Evolutionary conservation across 2,113 vertebrate species (phyloP).

Genomic region (Gopherus flavomarginatus): DNA sequence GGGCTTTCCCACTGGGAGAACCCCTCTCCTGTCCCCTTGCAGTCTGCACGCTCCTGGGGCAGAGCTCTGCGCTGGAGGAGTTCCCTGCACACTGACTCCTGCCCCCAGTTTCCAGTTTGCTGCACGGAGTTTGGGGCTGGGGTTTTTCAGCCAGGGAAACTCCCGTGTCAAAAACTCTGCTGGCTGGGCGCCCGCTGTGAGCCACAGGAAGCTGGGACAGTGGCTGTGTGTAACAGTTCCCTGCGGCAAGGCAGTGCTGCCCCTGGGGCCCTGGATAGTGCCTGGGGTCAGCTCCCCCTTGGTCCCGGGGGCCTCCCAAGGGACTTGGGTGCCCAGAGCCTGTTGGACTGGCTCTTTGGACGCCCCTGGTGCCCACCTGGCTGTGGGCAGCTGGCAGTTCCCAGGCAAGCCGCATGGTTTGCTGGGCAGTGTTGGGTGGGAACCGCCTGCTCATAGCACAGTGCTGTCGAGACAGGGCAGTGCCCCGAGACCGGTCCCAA

Average conservation of each 20-base stretch:
- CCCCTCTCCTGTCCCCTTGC: neutral
- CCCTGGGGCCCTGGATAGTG: neutral
- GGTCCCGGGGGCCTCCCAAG: neutral
- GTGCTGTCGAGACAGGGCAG: no score
- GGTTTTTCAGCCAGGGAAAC: neutral
- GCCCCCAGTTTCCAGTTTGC: neutral
- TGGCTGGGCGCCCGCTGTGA: neutral
- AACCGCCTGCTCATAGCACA: neutral
- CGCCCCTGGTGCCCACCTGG: neutral
- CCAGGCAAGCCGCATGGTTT: neutral
- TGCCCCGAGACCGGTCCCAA: neutral
- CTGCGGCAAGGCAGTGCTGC: neutral
- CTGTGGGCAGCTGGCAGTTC: neutral
- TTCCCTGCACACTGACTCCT: neutral
- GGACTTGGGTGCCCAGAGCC: neutral
- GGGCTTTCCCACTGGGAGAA: neutral
- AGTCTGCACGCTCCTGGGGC: neutral
- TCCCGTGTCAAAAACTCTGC: neutral
- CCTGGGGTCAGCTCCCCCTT: neutral
- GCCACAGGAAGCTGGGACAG: neutral
- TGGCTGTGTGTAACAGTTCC: neutral
- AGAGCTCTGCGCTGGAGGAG: neutral
- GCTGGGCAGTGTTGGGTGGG: neutral
- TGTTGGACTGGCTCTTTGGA: neutral
- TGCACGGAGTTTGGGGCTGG: neutral